phyloP scores from a whole-genome alignment of 2,113 vertebrate species.

The Myrmecobius fasciatus region DNA sequence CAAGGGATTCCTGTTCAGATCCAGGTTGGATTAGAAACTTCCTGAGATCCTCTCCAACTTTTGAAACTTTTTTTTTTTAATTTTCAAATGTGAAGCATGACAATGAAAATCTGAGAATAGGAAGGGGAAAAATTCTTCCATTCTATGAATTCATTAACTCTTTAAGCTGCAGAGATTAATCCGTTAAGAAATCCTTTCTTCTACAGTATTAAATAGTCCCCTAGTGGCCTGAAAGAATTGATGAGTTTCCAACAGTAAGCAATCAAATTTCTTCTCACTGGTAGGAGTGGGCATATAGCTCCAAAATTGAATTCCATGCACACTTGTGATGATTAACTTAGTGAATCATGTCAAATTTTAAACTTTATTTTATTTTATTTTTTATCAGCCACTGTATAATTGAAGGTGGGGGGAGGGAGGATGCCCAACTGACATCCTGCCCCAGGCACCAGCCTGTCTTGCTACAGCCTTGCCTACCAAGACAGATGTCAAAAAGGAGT shows the following conservation, averaged over 20 bases:
- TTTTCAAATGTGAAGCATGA: neutral
- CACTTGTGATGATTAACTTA: constrained; percentile 66
- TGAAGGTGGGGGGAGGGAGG: constrained; percentile 55
- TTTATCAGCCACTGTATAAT: constrained; percentile 69
- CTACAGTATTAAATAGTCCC: neutral
- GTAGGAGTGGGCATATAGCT: neutral
- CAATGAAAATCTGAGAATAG: neutral
- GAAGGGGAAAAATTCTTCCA: fast-evolving
- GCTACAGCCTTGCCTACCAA: constrained; percentile 18
- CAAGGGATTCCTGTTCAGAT: neutral
- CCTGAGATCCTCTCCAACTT: neutral
- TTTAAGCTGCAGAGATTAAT: neutral
- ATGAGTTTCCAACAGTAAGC: neutral
- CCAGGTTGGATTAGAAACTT: neutral
- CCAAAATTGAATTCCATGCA: constrained; percentile 12
- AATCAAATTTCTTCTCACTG: fast-evolving
- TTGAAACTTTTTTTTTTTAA: neutral
- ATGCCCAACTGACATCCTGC: constrained; percentile 65
- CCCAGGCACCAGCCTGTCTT: constrained; percentile 62
- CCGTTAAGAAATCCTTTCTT: neutral
- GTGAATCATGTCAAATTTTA: constrained; percentile 52
- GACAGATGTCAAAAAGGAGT: constrained; percentile 55
- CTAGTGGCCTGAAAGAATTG: fast-evolving
- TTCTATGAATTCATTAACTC: fast-evolving
- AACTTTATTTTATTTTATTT: constrained; percentile 71